A percentile compares a stretch with the other conserved stretches of the same genome.
phyloP scores from a whole-genome alignment of 2,113 vertebrate species.

The Lanius ludovicianus region DNA sequence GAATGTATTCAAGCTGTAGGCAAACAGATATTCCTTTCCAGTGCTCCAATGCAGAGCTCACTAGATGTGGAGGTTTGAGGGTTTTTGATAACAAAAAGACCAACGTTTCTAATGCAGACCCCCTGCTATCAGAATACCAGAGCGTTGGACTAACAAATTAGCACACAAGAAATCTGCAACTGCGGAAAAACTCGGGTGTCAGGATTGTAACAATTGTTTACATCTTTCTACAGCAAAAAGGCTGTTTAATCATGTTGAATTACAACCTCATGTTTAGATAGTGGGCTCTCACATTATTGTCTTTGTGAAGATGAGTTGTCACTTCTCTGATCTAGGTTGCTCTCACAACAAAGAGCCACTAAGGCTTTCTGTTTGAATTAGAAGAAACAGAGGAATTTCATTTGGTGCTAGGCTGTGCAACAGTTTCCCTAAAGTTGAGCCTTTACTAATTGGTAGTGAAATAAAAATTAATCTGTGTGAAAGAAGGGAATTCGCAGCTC shows the following conservation, averaged over 20 bases:
- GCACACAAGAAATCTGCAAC: conserved; percentile 13
- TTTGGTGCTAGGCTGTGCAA: neutral
- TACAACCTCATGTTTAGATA: conserved; percentile 23
- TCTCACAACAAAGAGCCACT: conserved; percentile 21
- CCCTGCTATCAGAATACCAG: conserved; percentile 29
- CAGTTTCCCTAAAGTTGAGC: conserved; percentile 3
- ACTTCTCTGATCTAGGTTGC: conserved; percentile 39
- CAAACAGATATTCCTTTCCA: neutral
- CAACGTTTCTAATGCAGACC: neutral
- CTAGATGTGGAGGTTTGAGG: neutral
- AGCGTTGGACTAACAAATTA: conserved; percentile 47
- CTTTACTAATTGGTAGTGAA: conserved; percentile 33
- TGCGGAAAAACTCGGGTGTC: neutral
- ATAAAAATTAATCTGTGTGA: conserved; percentile 26
- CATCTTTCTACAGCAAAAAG: conserved; percentile 17
- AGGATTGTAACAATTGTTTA: conserved; percentile 12
- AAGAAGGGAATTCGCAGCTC: conserved; percentile 12
- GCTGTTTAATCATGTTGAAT: conserved; percentile 25
- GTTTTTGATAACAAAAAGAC: neutral
- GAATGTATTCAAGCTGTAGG: neutral
- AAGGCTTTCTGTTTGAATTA: conserved; percentile 38
- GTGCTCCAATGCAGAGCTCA: neutral
- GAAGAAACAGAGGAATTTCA: neutral
- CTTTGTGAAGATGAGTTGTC: conserved; percentile 46
- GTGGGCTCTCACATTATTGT: neutral